Evolutionary conservation across 2,888 invertebrate species (phyloP).

Genomic region (Heliconius erato): DNA sequence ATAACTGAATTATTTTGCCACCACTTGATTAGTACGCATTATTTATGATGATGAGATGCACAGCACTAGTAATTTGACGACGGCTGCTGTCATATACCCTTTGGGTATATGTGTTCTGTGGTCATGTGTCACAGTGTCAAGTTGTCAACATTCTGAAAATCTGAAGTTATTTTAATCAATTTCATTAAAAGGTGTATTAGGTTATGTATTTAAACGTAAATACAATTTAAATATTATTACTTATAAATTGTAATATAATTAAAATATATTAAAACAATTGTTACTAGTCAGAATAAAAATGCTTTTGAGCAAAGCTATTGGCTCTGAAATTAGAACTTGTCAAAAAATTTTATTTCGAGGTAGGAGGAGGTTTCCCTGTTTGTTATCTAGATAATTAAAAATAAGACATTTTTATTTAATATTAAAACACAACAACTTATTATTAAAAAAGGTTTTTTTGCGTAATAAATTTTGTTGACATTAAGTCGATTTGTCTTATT

Average conservation of each 20-base stretch:
- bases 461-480: not conserved
- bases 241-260: not conserved
- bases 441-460: too few species aligned
- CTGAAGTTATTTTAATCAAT: not conserved
- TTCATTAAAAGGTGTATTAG: not conserved
- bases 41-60: not conserved
- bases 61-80: not conserved
- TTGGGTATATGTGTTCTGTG: too few species aligned
- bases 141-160: not conserved
- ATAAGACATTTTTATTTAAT: not conserved
- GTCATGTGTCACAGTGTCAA: not conserved
- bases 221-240: not conserved
- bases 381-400: not conserved
- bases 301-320: slow-evolving; percentile 48
- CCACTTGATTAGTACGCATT: not conserved
- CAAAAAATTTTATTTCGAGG: slow-evolving; percentile 35
- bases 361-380: slow-evolving; percentile 32
- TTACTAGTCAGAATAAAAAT: slow-evolving; percentile 33
- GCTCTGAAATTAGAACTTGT: slow-evolving; percentile 32
- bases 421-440: not conserved
- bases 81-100: too few species aligned
- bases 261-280: not conserved
- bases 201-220: slow-evolving; percentile 23
- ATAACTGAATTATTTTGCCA: not conserved
- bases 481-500: not conserved